Evolutionary conservation across 2,888 invertebrate genomes (phyloP).

Genomic region (Platypus cylindrus): DNA sequence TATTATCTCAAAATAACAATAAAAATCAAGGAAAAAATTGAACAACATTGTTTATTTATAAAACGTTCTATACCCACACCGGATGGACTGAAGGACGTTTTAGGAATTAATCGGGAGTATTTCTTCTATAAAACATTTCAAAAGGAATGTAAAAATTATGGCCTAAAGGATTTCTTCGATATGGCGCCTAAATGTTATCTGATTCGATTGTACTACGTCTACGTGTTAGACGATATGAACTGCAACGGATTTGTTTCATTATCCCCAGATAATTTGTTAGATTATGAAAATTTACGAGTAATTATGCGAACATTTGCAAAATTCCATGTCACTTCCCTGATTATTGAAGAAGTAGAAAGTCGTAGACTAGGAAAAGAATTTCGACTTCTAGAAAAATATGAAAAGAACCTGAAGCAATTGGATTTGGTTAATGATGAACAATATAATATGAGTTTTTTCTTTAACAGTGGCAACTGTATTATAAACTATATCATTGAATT

Average conservation of each 20-base stretch:
- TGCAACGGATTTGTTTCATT: slow-evolving; percentile 10
- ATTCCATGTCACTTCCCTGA: slow-evolving; percentile 26
- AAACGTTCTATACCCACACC: neutral
- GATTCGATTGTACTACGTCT: slow-evolving; percentile 22
- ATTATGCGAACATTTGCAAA: slow-evolving; percentile 21
- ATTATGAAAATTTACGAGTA: slow-evolving; percentile 18
- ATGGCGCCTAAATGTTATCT: slow-evolving; percentile 29
- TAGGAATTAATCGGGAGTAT: slow-evolving; percentile 14
- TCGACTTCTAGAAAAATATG: slow-evolving; percentile 18
- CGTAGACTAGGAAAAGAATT: slow-evolving; percentile 15
- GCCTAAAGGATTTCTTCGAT: slow-evolving; percentile 16
- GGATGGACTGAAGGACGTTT: slow-evolving; percentile 1
- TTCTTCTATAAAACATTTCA: slow-evolving; percentile 34
- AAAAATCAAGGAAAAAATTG: neutral
- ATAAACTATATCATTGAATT: slow-evolving; percentile 3
- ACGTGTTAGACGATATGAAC: slow-evolving; percentile 32
- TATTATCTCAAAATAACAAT: slow-evolving; percentile 18
- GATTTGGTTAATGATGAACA: neutral
- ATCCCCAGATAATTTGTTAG: slow-evolving; percentile 7
- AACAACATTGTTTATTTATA: neutral
- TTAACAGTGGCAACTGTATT: no score
- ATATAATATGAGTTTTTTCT: neutral
- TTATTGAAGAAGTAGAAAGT: slow-evolving; percentile 22
- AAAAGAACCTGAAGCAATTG: slow-evolving; percentile 6
- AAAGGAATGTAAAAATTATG: slow-evolving; percentile 14